Base-by-base conservation (phyloP, 2,888 invertebrate species). In the Scaptomyza reducta region DNA sequence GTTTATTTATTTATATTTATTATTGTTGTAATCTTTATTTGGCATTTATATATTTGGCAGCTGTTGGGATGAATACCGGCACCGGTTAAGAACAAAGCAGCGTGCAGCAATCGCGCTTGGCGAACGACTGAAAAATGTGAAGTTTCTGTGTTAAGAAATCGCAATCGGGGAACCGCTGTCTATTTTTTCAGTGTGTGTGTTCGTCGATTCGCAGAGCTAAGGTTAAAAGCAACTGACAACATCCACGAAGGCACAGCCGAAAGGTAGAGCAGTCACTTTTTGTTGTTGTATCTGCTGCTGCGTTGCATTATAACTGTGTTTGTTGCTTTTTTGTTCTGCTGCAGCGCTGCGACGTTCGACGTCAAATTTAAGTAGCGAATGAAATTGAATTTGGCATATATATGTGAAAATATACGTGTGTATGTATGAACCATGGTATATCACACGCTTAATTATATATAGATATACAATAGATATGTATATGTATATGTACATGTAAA, bases 161-260 rank as follows among this genome's bases (percentile, higher is more conserved):
- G 77, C 61, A 70, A 70, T 57, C 71, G 57, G 42, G 31, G 18
- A 47, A 6, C 58, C 44, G 61, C 61, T 49, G 72, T 56, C 58
- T 74, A 65, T 70, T 65, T 69, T 74, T 70, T 74, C 71, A 70
- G 70, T 58, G 75, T 38, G 35, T 38, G n/a, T 35, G 50, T 54
- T 65, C 65, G 77, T 56, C 72, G 71, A 66, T 76, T 68, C 60
- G 67, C 75, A 68, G 73, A 77, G 87, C 77, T 86, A 76, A 80
- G 79, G 87, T 84, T 71, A 70, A 77, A 87, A 76, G 70, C 74
- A 74, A 74, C 70, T 70, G 66, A 49, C 56, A 50, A 41, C 57
- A 51, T 29, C 46, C 65, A 51, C 65, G 65, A 76, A 76, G 75
- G 79, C 74, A 77, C 49, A 74, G 75, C 77, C 69, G 69, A 80